phyloP scores from a whole-genome alignment of 1,140 invertebrate genomes.

The Aethina tumida region DNA sequence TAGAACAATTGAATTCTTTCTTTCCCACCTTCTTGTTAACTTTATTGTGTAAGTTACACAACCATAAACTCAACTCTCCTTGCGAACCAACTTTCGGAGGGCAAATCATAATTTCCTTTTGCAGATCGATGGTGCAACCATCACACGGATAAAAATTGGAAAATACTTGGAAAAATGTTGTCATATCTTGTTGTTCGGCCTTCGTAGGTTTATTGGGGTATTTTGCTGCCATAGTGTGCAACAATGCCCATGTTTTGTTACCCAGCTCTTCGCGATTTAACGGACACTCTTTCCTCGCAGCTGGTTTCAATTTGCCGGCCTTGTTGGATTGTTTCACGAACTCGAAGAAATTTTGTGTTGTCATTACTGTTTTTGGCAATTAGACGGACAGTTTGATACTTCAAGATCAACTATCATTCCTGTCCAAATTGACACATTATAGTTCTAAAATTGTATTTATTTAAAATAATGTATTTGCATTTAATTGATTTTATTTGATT shows the following conservation, averaged over 20 bases:
- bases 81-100: constrained; percentile 59
- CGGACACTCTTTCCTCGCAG: constrained; percentile 50
- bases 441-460: no score
- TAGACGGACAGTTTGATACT: no score
- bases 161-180: constrained; percentile 72
- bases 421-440: no score
- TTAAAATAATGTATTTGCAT: no score
- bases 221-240: constrained; percentile 94
- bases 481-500: no score
- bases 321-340: no score
- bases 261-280: constrained; percentile 65
- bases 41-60: constrained; percentile 86
- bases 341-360: no score
- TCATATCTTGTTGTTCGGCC: constrained; percentile 64
- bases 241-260: constrained; percentile 74
- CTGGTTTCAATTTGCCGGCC: no score
- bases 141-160: constrained; percentile 91
- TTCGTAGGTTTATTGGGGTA: constrained; percentile 77
- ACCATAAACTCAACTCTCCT: constrained; percentile 73
- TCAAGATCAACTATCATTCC: no score
- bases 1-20: constrained; percentile 79
- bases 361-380: no score
- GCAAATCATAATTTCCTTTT: constrained; percentile 58
- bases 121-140: constrained; percentile 82
- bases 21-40: constrained; percentile 90